phyloP scores from a whole-genome alignment of 2,888 invertebrate species.

The Idaea biselata region DNA sequence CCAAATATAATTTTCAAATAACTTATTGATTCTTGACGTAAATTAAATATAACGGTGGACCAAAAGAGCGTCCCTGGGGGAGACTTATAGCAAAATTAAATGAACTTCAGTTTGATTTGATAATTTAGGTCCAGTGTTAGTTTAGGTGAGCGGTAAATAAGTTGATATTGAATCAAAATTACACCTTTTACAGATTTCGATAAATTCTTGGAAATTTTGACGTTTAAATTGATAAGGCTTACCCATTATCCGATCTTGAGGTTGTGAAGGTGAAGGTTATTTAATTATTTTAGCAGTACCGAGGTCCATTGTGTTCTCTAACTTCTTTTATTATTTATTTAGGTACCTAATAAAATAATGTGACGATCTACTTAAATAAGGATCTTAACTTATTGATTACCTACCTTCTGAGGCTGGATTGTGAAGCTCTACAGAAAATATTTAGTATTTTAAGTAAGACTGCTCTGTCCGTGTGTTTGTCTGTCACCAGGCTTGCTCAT shows the following conservation, averaged over 20 bases:
- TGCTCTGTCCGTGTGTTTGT: too few relatives aligned
- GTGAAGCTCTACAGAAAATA: too few relatives aligned
- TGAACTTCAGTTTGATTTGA: not conserved
- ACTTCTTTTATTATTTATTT: too few relatives aligned
- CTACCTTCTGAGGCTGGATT: too few relatives aligned
- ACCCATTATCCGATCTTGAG: not conserved
- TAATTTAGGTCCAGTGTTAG: not conserved
- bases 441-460: too few relatives aligned
- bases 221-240: not conserved
- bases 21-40: not conserved
- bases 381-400: too few relatives aligned
- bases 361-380: too few relatives aligned
- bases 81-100: not conserved
- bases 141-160: not conserved
- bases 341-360: too few relatives aligned
- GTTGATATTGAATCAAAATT: not conserved
- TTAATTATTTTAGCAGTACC: too few relatives aligned
- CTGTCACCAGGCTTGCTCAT: too few relatives aligned
- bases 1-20: not conserved
- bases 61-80: not conserved
- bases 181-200: not conserved
- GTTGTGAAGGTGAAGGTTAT: not conserved
- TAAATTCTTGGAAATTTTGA: not conserved
- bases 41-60: not conserved
- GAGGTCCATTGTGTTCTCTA: too few relatives aligned